Base-by-base conservation (phyloP, 35 echinoderm and acorn worm genomes). In the Chiridota heheva region DNA sequence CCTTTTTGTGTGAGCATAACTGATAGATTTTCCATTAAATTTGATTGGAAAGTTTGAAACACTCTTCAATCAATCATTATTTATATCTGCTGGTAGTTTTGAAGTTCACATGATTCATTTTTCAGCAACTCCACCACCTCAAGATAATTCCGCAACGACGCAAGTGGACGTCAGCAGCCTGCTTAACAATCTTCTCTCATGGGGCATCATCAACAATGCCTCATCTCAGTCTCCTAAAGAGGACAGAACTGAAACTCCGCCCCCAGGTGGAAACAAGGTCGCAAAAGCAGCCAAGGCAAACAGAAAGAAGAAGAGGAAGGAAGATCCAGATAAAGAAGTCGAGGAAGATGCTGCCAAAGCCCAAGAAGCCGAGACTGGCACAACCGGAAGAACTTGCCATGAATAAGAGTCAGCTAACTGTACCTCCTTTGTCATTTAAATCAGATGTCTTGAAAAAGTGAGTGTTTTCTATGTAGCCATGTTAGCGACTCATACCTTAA, bases 131-230 rank as follows among this genome's bases (percentile, higher is more conserved):
- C 8, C 61, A 36, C 80, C 61, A 31, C 59, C 78, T 30, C 63
- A 70, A 31, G 49, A 22, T 53, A 53, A 53, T 53, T n/a, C n/a
- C n/a, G n/a, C n/a, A n/a, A 80, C 41, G 48, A 58, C 83, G 5
- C 90, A 86, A 62, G 40, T 93, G 16, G 90, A 93, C 72, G 70
- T 93, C 29, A 93, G 60, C 38, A 65, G 71, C 1, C 62, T 93
- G 0, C 72, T 93, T 29, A 81, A 72, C 78, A 87, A 93, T 56
- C 78, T 93, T 45, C 42, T 93, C 7, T 42, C 68, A 6, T 71
- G 77, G 0, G 90, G 90, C 15, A 87, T 93, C 63, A 15, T 93
- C 40, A 78, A 42, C 17, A 32, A 60, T 2, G 48, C 78, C 5
- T 77, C 71, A 31, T 32, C 70, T 1, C 78, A 87, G 68, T 87